Evolutionary conservation across 2,113 vertebrate genomes (phyloP), one percentile per base, ranked within the genome.

Genomic region (Opisthocomus hoazin): DNA sequence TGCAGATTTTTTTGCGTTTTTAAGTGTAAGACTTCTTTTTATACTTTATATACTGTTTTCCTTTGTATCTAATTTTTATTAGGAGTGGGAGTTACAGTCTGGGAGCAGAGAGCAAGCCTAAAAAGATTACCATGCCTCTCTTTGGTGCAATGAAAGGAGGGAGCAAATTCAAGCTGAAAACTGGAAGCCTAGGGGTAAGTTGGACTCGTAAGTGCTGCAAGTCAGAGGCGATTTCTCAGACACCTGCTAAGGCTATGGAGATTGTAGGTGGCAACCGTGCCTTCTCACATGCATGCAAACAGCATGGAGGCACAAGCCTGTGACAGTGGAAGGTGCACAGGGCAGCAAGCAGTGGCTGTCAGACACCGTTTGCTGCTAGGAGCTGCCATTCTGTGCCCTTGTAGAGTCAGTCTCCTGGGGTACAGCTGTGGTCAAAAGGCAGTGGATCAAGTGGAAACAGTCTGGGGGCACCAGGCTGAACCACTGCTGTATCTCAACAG

Each of bases 61-160:
- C 6, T 95, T 69, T 93, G 5, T 95, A 57, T 97, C 68, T 96
- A 4, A 71, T 79, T 81, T 90, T 89, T 81, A 32, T 63, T 95
- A 98, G 98, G 79, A 39, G 85, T 79, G 96, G 90, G 64, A 97
- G 77, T 90, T 93, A 97, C 39, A 92, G 93, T 91, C 84, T 97
- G 37, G 98, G 98, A 77, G 2, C 95, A 81, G 97, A 97, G 22
- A 97, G 96, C 88, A 99, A 99, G 92, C 94, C 98, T 17, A 99
- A 99, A 94, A 99, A 99, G 96, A 94, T 97, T 63, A 85, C 96
- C 15, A 97, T 99, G 73, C 99, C 99, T 20, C 95, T 99, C 77
- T 99, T 99, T 81, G 99, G 99, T 92, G 99, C 99, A 82, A 99
- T 99, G 99, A 99, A 99, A 97, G 99, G 99, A 60, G 99, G 99